Conservation (phyloP, 2,888 invertebrate genomes). For the Myathropa florea region DNA sequence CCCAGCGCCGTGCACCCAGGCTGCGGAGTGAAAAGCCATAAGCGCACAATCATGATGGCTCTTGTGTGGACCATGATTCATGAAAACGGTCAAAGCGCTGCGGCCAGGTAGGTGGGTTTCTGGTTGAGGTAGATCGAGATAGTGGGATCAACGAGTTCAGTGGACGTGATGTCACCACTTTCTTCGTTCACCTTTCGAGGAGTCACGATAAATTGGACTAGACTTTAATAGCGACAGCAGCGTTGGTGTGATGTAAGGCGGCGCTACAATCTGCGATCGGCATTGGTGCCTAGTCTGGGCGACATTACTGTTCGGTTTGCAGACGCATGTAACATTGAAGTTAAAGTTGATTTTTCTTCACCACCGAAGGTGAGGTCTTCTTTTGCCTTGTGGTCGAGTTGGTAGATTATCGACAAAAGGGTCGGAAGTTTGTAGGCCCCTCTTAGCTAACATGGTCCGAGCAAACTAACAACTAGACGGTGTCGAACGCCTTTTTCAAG, state of each 20-base stretch:
- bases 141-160: slow-evolving; percentile 15
- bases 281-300: no score
- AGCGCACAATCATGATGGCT: slow-evolving; percentile 1
- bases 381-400: no score
- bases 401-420: no score
- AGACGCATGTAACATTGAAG: no score
- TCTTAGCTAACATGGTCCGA: no score
- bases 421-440: no score
- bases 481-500: no score
- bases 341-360: no score
- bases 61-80: slow-evolving; percentile 5
- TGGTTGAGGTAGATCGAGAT: slow-evolving; percentile 1
- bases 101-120: not conserved
- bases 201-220: not conserved
- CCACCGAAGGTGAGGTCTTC: no score
- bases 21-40: slow-evolving; percentile 25
- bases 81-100: slow-evolving; percentile 12
- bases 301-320: no score
- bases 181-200: slow-evolving; percentile 26
- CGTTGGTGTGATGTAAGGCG: not conserved
- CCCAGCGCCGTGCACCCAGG: slow-evolving; percentile 24
- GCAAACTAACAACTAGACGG: no score
- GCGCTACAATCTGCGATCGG: not conserved
- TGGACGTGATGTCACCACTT: slow-evolving; percentile 33
- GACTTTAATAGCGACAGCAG: not conserved